phyloP scores from a whole-genome alignment of 2,797 vertebrate genomes.

The Acipenser ruthenus region DNA sequence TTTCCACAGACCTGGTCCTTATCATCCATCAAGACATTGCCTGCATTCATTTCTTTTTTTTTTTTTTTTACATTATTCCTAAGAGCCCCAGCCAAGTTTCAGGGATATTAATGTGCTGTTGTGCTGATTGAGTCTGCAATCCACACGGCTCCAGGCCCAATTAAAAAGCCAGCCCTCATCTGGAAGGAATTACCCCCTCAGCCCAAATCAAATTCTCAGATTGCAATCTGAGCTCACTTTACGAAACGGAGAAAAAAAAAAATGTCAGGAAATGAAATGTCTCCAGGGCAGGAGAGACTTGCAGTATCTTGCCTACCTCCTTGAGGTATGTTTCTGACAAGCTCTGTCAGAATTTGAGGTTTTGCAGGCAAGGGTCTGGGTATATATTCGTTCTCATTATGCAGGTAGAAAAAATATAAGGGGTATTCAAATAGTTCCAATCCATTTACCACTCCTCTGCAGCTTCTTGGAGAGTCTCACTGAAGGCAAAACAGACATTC shows the following conservation, averaged over 20 bases:
- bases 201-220: not conserved
- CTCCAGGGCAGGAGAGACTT: conserved; percentile 31
- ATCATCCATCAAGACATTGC: not conserved
- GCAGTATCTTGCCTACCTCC: not conserved
- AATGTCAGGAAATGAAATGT: conserved; percentile 62
- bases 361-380: conserved; percentile 25
- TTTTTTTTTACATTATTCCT: conserved; percentile 25
- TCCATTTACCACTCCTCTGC: too few species aligned
- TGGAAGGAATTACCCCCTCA: conserved; percentile 74
- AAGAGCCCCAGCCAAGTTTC: conserved; percentile 62
- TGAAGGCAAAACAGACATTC: too few species aligned
- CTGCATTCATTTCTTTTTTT: not conserved
- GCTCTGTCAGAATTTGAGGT: not conserved
- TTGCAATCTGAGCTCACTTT: conserved; percentile 12
- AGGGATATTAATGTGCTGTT: conserved; percentile 66
- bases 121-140: conserved; percentile 77
- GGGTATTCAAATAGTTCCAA: too few species aligned
- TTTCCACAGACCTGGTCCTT: not conserved
- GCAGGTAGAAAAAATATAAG: too few species aligned
- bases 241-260: conserved; percentile 31
- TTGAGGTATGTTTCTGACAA: not conserved
- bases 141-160: conserved; percentile 83
- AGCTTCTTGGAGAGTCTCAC: too few species aligned
- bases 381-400: conserved; percentile 10
- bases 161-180: conserved; percentile 84